Base-by-base conservation (phyloP, 2,888 invertebrate species). In the Cheilosia pagana region DNA sequence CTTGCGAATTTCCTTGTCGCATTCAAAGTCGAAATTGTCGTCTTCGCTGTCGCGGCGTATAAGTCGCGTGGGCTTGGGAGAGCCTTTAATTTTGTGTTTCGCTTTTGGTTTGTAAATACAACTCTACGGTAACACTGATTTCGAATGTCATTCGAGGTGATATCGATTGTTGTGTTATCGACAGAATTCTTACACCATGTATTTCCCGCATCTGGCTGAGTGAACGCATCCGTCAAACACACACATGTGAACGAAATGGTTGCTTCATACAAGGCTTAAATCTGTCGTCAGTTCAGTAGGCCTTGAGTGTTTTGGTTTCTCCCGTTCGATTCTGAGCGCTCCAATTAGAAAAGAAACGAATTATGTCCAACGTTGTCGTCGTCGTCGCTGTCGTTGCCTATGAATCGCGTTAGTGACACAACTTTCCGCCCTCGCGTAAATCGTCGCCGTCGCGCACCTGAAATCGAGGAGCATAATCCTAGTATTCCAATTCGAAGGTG, bases 301-400 rank as follows among this genome's bases (percentile, higher is more conserved):
- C 85, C 85, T 85, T 79, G 79, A 85, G 85, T 85, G 85, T 85
- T 83, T 85, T 79, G 70, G 59, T 70, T 83, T 83, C 70, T 77
- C 74, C 77, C 55, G 76, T 78, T 62, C 50, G 74, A 78, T 78
- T 82, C 62, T 74, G 55, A 72, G 68, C 82, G 82, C 63, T 85
- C 79, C 48, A 79, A 60, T 78, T 74, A 83, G 45, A 78, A 83
- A 83, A 74, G 57, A 74, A 78, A 78, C 74, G 59, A 75, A 78
- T 78, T 59, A 85, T 85, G 85, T 75, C 48, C 79, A 79, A 75
- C 28, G 52, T 63, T 50, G 60, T 71, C 63, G 23, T 57, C 63
- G 23, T 57, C 65, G 65, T 67, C 57, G 39, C 59, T 72, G 65
- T 45, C 53, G 67, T 68, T 25, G 75, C 65, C 67, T 68, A 85